phyloP scores from a whole-genome alignment of 2,888 invertebrate species.

The Embidobia sp. region DNA sequence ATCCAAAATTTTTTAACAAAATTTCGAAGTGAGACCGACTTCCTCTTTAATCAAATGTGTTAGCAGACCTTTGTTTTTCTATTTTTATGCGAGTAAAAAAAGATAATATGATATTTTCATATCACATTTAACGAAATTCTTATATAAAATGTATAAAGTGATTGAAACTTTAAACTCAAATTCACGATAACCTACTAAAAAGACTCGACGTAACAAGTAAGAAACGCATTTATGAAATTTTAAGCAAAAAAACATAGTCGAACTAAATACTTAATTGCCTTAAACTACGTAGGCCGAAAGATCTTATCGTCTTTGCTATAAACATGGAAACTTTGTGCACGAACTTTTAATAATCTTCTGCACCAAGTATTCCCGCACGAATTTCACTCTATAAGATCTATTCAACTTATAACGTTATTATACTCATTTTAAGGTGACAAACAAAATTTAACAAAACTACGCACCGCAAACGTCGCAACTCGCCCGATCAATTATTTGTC shows the following conservation, averaged over 20 bases:
- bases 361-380: conserved; percentile 38
- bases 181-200: conserved; percentile 39
- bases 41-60: too few species aligned
- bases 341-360: conserved; percentile 52
- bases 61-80: too few species aligned
- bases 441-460: conserved; percentile 47
- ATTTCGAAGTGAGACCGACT: too few species aligned
- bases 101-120: too few species aligned
- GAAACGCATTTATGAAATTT: conserved; percentile 50
- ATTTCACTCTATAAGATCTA: conserved; percentile 55
- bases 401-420: conserved; percentile 40
- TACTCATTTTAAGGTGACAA: conserved; percentile 55
- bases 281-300: conserved; percentile 52
- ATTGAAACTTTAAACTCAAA: conserved; percentile 9
- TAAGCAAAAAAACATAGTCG: conserved; percentile 52
- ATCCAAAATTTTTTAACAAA: too few species aligned
- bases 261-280: conserved; percentile 58
- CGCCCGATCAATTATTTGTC: conserved; percentile 36
- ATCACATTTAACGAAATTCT: conserved; percentile 11
- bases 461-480: conserved; percentile 22
- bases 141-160: conserved; percentile 16
- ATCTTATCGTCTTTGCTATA: conserved; percentile 53
- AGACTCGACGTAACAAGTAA: conserved; percentile 30
- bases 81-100: too few species aligned
- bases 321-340: conserved; percentile 46